Base-by-base conservation (phyloP, 1,140 invertebrate genomes). In the Drosophila orena region DNA sequence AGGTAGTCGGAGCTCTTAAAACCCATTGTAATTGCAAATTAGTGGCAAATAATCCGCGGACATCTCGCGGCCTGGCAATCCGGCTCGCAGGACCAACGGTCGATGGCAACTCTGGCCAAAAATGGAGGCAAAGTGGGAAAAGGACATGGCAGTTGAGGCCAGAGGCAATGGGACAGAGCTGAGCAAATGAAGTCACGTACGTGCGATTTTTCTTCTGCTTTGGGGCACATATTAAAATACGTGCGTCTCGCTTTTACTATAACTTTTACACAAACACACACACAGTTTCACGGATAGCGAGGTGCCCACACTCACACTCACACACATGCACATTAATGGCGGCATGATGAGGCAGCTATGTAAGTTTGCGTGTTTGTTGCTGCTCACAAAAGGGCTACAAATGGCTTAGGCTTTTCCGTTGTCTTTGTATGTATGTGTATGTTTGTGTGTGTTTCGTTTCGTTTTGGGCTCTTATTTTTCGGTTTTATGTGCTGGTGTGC, bases 181-280 rank as follows among this genome's bases (percentile, higher is more conserved):
- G 40, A 71, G 66, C 73, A 91, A 91, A 91, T 91, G 90, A 91
- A 91, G 90, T 91, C 90, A 91, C 90, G 90, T 91, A 83, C 81
- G 79, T 85, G 85, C 77, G 90, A 91, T 91, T 90, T 91, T 91
- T 91, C 90, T 91, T 91, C 81, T 88, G 84, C 83, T 90, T 91
- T 91, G 77, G 89, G 85, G 79, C 90, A 88, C 81, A 91, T 91
- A 91, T 91, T 91, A 91, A 91, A 86, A 91, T 91, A 91, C 90
- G 90, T 91, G 89, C 79, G 83, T 79, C 73, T 89, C 71, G 60
- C 81, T 76, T 86, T 86, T 88, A 86, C 83, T 86, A 86, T 86
- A 86, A 86, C 83, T 86, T 86, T 79, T 57, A 78, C 78, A 78
- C 60, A 81, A 17, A 72, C 62, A 65, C 43, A 73, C 14, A 38